Evolutionary conservation across 2,113 vertebrate genomes (phyloP).

Genomic region (Himantopus leucocephalus): DNA sequence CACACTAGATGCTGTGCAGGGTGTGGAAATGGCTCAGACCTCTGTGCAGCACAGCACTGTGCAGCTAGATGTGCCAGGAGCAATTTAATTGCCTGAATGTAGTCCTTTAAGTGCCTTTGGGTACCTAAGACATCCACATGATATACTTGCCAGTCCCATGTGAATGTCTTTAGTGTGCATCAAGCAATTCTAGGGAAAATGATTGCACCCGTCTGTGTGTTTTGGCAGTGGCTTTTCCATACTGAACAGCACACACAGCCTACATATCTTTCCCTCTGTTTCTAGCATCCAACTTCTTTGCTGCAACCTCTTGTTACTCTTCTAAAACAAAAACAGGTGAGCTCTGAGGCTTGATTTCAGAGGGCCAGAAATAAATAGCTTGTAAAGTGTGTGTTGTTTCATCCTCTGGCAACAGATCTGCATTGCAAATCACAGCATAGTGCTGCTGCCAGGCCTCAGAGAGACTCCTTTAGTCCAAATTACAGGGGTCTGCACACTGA

Average conservation of each 20-base stretch:
- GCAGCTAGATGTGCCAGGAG: neutral
- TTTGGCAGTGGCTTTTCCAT: neutral
- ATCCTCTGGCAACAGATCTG: neutral
- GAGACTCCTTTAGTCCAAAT: neutral
- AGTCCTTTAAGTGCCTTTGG: neutral
- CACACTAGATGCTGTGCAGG: neutral
- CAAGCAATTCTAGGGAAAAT: neutral
- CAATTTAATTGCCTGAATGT: neutral
- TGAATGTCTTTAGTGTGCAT: neutral
- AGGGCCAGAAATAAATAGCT: neutral
- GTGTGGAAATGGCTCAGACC: neutral
- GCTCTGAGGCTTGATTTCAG: neutral
- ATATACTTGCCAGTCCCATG: neutral
- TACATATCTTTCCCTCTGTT: neutral
- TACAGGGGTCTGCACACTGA: neutral
- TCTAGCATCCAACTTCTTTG: neutral
- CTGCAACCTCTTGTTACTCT: neutral
- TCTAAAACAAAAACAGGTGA: neutral
- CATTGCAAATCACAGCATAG: neutral
- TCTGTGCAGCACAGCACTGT: neutral
- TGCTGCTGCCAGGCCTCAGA: neutral
- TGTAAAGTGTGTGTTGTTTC: neutral
- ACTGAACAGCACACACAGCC: neutral
- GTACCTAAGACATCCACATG: neutral
- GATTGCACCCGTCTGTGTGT: rapidly evolving